A percentile compares a stretch with the other conserved stretches of the same genome.
These are phyloP conservation scores for Chloropsis cyanopogon DNA, from an alignment of 2,113 vertebrate genomes.

Conservation along the genomic window DNA sequence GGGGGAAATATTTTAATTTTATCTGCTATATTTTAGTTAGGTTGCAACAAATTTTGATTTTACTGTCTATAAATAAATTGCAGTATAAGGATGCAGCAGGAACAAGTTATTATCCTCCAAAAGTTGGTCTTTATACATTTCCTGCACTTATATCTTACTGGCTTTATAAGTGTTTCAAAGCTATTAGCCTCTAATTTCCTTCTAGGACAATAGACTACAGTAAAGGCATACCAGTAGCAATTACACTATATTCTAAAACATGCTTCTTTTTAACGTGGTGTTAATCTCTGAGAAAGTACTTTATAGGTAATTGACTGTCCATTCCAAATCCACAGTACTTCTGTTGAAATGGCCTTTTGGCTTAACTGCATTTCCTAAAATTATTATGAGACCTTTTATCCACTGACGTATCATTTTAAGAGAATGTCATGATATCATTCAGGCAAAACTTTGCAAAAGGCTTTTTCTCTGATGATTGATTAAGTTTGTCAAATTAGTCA, in stretches of 20 bases:
- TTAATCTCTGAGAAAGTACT: not conserved
- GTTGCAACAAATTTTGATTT: not conserved
- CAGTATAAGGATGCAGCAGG: not conserved
- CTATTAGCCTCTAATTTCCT: not conserved
- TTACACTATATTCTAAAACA: not conserved
- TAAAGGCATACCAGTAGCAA: not conserved
- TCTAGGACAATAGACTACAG: not conserved
- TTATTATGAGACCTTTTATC: not conserved
- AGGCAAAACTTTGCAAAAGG: not conserved
- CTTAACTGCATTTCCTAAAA: not conserved
- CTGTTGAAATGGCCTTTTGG: not conserved
- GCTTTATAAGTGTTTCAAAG: not conserved
- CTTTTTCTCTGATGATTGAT: not conserved
- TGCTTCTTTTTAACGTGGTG: not conserved
- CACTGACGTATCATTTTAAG: fast-evolving
- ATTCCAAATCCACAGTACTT: not conserved
- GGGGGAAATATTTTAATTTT: not conserved
- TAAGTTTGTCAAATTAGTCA: not conserved
- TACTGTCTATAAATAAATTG: not conserved
- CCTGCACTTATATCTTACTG: not conserved
- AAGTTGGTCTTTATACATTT: not conserved
- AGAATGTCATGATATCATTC: not conserved
- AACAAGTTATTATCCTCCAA: not conserved
- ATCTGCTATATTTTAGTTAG: not conserved
- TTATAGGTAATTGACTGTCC: not conserved